These are phyloP conservation scores for Denticeps clupeoides DNA, from an alignment of 2,797 vertebrate species.

Conservation along the genomic window DNA sequence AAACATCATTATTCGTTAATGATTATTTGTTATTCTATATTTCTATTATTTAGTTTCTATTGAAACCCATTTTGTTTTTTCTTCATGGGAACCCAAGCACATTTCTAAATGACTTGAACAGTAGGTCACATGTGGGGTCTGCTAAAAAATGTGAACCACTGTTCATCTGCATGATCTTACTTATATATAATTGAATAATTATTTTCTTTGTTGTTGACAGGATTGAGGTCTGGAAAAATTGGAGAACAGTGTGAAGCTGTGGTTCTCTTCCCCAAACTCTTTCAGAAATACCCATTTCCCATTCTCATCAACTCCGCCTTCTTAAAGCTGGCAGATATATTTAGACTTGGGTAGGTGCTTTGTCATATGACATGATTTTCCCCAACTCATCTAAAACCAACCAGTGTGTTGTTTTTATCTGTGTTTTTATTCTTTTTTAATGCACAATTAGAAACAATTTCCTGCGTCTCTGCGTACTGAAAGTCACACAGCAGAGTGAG, in stretches of 20 bases:
- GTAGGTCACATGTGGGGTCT: too few species aligned
- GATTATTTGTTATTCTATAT: too few species aligned
- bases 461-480: slow-evolving; percentile 87
- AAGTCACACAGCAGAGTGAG: slow-evolving; percentile 98
- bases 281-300: slow-evolving; percentile 95
- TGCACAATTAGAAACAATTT: slow-evolving; percentile 80
- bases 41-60: too few species aligned
- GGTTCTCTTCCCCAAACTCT: slow-evolving; percentile 92
- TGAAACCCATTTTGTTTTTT: too few species aligned
- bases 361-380: not conserved
- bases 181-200: too few species aligned
- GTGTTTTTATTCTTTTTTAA: slow-evolving; percentile 13
- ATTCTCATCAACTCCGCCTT: slow-evolving; percentile 98
- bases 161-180: too few species aligned
- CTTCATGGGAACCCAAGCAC: too few species aligned
- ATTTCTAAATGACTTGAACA: too few species aligned
- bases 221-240: slow-evolving; percentile 84
- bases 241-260: slow-evolving; percentile 97
- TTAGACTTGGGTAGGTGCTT: slow-evolving; percentile 81
- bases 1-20: too few species aligned
- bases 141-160: too few species aligned
- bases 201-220: too few species aligned
- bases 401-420: not conserved
- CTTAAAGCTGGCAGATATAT: slow-evolving; percentile 90
- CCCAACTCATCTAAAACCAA: too few species aligned